Evolutionary conservation across 2,888 invertebrate species (phyloP), one percentile per base, ranked within the genome.

Genomic region (Chrysopilus asiliformis): DNA sequence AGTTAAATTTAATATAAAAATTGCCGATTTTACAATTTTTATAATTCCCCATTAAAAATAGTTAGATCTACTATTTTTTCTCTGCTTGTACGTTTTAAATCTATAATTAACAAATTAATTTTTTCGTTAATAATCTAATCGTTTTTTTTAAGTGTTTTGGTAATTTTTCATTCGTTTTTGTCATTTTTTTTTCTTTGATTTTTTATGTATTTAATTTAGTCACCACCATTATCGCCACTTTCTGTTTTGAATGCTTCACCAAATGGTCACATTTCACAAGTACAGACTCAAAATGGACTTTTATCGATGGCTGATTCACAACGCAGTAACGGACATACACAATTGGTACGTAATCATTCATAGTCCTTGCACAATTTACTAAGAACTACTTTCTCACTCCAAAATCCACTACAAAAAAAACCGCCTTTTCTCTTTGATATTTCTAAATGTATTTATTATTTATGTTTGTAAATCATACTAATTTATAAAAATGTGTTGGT

Each of bases 311-410:
- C 48, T 40, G 50, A 50, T 35, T 43, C 46, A 30, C 33, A 46
- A 32, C 40, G 38, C 43, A n/a, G n/a, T n/a, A 48, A 46, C 47
- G 51, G 49, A 48, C 51, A 49, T 47, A 37, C 41, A 38, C 43
- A 48, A 49, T 45, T 51, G 51, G 51, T 51, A 51, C 34, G 50
- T 50, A 44, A 34, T n/a, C n/a, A n/a, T n/a, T n/a, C n/a, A n/a
- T n/a, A n/a, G 22, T 14, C 10, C 13, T n/a, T 33, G 15, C n/a
- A n/a, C n/a, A n/a, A n/a, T n/a, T n/a, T n/a, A n/a, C n/a, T n/a
- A n/a, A n/a, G n/a, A n/a, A n/a, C n/a, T n/a, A n/a, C n/a, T n/a
- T n/a, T n/a, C n/a, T n/a, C n/a, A n/a, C n/a, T n/a, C n/a, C n/a
- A n/a, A n/a, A n/a, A n/a, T n/a, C n/a, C n/a, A n/a, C n/a, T n/a